Conservation (phyloP, 1,140 invertebrate genomes). For the Aphidius ervi region DNA sequence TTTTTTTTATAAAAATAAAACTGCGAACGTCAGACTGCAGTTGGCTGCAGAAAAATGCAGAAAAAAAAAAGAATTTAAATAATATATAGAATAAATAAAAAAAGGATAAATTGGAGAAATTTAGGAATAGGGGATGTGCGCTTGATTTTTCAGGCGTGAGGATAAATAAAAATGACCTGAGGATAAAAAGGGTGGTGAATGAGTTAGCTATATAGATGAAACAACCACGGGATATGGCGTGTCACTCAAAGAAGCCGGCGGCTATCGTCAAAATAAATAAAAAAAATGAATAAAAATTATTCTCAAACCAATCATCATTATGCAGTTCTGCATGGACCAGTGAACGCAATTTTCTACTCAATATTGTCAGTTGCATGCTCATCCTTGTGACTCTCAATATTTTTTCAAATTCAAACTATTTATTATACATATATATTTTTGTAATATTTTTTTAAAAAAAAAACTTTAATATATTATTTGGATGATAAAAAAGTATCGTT, state of each 20-base stretch:
- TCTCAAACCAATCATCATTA: conserved; percentile 21
- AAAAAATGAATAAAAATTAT: conserved; percentile 12
- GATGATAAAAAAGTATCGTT: no score
- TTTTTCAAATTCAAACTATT: neutral
- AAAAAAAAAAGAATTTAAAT: neutral
- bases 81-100: no score
- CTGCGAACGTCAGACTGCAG: no score
- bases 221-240: conserved; percentile 13
- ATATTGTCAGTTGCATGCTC: conserved; percentile 17
- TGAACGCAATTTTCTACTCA: conserved; percentile 18
- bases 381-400: conserved; percentile 4
- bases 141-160: conserved; percentile 1
- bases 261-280: neutral
- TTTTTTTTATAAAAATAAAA: conserved; percentile 1
- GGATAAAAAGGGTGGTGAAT: conserved; percentile 11
- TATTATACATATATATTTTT: no score
- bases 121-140: no score
- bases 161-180: conserved; percentile 12
- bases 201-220: conserved; percentile 1
- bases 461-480: no score
- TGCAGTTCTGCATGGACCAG: neutral
- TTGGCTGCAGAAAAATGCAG: conserved; percentile 6
- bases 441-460: no score
- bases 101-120: no score
- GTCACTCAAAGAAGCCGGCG: conserved; percentile 22